Evolutionary conservation across 2,113 vertebrate genomes (phyloP).

Genomic region (Piliocolobus tephrosceles): DNA sequence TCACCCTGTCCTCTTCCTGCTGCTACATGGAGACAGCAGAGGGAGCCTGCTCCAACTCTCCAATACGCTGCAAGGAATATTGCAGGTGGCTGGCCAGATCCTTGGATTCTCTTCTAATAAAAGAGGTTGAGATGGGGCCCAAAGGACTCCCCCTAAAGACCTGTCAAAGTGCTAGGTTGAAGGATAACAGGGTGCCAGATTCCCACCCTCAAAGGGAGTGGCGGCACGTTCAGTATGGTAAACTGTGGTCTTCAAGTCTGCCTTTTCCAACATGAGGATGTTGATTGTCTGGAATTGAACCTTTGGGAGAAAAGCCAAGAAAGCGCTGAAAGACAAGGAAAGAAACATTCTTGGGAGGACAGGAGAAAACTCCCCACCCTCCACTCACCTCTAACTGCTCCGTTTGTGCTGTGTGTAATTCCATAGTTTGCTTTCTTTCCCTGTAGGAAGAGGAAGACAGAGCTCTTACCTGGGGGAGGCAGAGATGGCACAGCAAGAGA

Average conservation of each 20-base stretch:
- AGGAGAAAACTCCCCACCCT: accelerated
- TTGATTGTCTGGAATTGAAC: no score
- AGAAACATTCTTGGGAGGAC: neutral
- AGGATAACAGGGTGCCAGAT: neutral
- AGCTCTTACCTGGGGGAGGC: neutral
- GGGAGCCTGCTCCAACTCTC: constrained; percentile 93
- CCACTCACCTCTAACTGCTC: constrained; percentile 93
- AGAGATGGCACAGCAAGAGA: neutral
- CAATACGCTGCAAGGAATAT: constrained; percentile 90
- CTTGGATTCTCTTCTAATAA: constrained; percentile 89
- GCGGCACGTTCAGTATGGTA: constrained; percentile 93
- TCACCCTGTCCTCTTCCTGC: constrained; percentile 86
- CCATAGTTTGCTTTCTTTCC: constrained; percentile 90
- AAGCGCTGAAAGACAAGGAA: neutral
- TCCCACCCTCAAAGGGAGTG: constrained; percentile 92
- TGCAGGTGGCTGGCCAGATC: constrained; percentile 90
- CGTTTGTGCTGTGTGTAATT: constrained; percentile 93
- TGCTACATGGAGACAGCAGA: constrained; percentile 94
- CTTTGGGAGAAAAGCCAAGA: no score
- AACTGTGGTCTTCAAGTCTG: no score
- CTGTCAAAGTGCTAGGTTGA: accelerated
- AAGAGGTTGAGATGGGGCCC: neutral
- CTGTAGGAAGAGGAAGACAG: constrained; percentile 80
- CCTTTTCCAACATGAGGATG: no score
- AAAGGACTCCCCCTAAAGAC: neutral